Conservation (phyloP, 2,888 invertebrate genomes). For the Gastrophysa polygoni region DNA sequence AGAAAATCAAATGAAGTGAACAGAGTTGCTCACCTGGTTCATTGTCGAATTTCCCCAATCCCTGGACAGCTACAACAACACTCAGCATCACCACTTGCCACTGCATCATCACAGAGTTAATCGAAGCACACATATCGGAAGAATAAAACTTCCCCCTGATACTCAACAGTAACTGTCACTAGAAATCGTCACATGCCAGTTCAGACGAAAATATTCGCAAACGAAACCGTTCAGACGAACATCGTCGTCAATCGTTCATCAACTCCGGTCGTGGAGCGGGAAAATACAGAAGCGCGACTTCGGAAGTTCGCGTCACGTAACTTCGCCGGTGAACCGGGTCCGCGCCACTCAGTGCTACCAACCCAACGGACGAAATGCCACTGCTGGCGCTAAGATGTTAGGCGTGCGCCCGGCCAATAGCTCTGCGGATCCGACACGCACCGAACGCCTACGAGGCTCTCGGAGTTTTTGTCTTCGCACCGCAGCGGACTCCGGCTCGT, state of each 20-base stretch:
- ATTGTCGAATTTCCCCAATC: conserved; percentile 34
- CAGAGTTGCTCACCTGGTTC: conserved; percentile 40
- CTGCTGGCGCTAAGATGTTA: conserved; percentile 46
- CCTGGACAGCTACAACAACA: conserved; percentile 31
- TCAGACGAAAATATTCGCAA: conserved; percentile 13
- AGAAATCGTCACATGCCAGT: neutral
- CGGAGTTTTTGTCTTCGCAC: conserved; percentile 19
- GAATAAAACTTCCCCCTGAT: neutral
- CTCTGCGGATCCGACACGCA: conserved; percentile 43
- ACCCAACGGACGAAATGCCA: conserved; percentile 46
- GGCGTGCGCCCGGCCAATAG: conserved; percentile 50
- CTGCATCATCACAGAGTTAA: conserved; percentile 36
- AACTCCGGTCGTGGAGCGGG: neutral
- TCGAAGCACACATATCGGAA: conserved; percentile 7
- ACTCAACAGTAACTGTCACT: conserved; percentile 8
- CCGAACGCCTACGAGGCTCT: conserved; percentile 45
- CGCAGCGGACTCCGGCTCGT: no score
- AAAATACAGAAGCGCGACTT: neutral
- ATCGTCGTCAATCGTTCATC: neutral
- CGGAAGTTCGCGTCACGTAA: conserved; percentile 1
- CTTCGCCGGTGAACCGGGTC: conserved; percentile 7
- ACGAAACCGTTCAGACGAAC: conserved; percentile 9
- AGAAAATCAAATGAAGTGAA: conserved; percentile 2
- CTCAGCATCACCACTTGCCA: conserved; percentile 39
- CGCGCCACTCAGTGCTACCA: conserved; percentile 19